These are phyloP conservation scores for Lasioglossum albipes DNA, from an alignment of 1,140 invertebrate species.

Conservation along the genomic window DNA sequence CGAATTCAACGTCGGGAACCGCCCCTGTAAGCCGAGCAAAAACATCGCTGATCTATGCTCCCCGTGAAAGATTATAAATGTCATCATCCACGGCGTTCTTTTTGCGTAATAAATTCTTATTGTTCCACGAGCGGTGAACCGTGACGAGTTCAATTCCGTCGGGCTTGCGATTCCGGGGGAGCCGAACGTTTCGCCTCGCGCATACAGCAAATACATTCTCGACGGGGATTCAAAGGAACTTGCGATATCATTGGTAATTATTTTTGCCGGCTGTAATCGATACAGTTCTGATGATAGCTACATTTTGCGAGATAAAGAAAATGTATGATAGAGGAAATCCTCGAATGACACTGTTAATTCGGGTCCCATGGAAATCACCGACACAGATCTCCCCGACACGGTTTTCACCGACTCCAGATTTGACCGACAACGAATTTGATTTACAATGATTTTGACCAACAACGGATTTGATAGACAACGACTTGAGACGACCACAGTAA, in stretches of 20 bases:
- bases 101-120: conserved; percentile 59
- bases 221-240: neutral
- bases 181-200: conserved; percentile 54
- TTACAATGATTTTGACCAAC: too few relatives aligned
- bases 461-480: too few relatives aligned
- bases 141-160: conserved; percentile 47
- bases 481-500: too few relatives aligned
- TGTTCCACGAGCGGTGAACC: conserved; percentile 58
- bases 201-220: conserved; percentile 27
- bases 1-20: conserved; percentile 67
- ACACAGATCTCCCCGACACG: too few relatives aligned
- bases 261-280: neutral
- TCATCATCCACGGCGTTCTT: conserved; percentile 52
- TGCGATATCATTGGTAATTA: conserved; percentile 1
- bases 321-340: too few relatives aligned
- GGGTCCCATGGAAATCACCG: too few relatives aligned
- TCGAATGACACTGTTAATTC: too few relatives aligned
- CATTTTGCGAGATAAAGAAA: too few relatives aligned
- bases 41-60: conserved; percentile 73
- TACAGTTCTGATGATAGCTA: too few relatives aligned
- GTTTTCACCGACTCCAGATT: too few relatives aligned
- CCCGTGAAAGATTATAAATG: conserved; percentile 69
- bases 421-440: too few relatives aligned
- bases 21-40: conserved; percentile 72
- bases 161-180: conserved; percentile 41